phyloP scores from a whole-genome alignment of 2,888 invertebrate species.

The Oxyscelio sp. region DNA sequence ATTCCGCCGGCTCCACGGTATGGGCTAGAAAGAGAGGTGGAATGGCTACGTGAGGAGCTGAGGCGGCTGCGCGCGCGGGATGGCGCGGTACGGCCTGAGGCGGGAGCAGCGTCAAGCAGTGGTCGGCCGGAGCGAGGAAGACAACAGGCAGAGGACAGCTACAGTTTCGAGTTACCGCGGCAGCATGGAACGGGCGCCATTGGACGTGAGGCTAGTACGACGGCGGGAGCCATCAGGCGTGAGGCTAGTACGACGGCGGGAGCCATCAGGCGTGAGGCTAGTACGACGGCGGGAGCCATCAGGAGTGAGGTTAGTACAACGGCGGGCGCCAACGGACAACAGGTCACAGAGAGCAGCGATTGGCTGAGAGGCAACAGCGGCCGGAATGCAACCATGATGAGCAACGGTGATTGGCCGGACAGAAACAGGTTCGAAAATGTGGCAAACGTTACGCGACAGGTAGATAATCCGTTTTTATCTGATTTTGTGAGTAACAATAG shows the following conservation, averaged over 20 bases:
- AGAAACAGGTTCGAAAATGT: not conserved
- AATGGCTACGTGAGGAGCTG: conserved; percentile 5
- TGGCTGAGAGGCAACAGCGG: not conserved
- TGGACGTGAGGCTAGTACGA: not conserved
- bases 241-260: not conserved
- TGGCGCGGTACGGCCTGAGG: not conserved
- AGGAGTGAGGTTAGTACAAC: not conserved
- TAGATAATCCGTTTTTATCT: not conserved
- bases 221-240: not conserved
- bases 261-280: not conserved
- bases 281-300: not conserved
- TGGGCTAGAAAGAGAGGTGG: conserved; percentile 8
- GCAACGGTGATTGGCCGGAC: not conserved
- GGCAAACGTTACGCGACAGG: not conserved
- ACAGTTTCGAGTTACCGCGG: not conserved
- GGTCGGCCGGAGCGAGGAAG: conserved; percentile 3
- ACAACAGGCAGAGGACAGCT: not conserved
- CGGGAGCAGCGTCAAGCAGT: not conserved
- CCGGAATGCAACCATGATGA: not conserved
- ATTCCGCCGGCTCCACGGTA: not conserved
- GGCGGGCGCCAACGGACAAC: not conserved
- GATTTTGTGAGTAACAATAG: not conserved
- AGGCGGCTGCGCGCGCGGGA: conserved; percentile 1
- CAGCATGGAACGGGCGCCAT: not conserved
- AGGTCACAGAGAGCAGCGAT: not conserved